Evolutionary conservation across 1,140 invertebrate species (phyloP).

Genomic region (Leptonema lineaticorne): DNA sequence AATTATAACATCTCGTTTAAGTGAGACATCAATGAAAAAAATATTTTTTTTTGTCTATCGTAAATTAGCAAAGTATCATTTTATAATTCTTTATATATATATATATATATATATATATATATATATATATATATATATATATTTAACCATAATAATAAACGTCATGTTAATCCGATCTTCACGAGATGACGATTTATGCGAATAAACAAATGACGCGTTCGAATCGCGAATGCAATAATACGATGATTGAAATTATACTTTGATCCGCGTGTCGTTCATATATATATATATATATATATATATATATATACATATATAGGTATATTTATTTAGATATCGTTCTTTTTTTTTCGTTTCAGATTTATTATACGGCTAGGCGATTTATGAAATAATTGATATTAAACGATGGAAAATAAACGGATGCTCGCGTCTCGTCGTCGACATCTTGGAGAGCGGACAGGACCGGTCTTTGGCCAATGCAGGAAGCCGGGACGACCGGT

Average conservation of each 20-base stretch:
- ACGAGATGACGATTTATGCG: not conserved
- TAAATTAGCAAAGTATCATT: too few species aligned
- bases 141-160: too few species aligned
- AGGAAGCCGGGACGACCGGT: conserved; percentile 9
- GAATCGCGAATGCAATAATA: not conserved
- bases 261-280: not conserved
- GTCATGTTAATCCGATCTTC: too few species aligned
- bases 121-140: too few species aligned
- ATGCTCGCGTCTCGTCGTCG: not conserved
- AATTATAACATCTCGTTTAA: too few species aligned
- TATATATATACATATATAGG: too few species aligned
- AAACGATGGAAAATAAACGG: conserved; percentile 3
- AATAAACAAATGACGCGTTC: not conserved
- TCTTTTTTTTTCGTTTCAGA: not conserved
- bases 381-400: conserved; percentile 27
- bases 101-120: too few species aligned
- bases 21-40: too few species aligned
- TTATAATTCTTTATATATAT: too few species aligned
- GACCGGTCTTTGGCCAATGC: conserved; percentile 11
- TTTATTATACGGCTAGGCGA: not conserved
- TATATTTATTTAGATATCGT: too few species aligned
- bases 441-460: too few species aligned
- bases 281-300: not conserved
- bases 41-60: too few species aligned
- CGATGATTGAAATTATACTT: not conserved